phyloP scores from a whole-genome alignment of 2,113 vertebrate genomes.

The Epinephelus cyanopodus region DNA sequence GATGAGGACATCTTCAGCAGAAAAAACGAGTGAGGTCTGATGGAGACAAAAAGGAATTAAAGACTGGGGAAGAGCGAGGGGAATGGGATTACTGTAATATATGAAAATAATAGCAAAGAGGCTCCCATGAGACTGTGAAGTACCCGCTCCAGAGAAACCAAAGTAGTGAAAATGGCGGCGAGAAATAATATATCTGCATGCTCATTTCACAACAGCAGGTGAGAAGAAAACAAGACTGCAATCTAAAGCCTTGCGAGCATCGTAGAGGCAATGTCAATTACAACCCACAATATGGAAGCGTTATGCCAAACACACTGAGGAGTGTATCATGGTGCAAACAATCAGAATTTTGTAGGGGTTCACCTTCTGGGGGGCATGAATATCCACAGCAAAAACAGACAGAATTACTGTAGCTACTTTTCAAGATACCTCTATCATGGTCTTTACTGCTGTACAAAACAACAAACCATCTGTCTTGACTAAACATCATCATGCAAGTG shows the following conservation, averaged over 20 bases:
- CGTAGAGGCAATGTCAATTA: not conserved
- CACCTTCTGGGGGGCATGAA: not conserved
- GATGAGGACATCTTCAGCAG: conserved; percentile 59
- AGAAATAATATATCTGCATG: conserved; percentile 54
- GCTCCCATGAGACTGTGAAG: conserved; percentile 49
- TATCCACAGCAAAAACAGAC: not conserved
- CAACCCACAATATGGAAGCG: not conserved
- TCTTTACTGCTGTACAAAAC: too few species aligned
- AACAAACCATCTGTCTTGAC: too few species aligned
- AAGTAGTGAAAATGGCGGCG: conserved; percentile 49
- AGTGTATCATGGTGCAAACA: not conserved
- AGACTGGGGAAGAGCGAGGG: conserved; percentile 50
- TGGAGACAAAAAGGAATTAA: conserved; percentile 69
- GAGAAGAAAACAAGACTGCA: conserved; percentile 32
- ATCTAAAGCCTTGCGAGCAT: conserved; percentile 7
- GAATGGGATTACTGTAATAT: conserved; percentile 69
- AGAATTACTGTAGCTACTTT: not conserved
- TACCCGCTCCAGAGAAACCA: conserved; percentile 43
- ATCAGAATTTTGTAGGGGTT: not conserved
- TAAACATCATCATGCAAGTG: not conserved
- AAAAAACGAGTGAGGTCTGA: conserved; percentile 53
- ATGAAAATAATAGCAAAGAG: conserved; percentile 74
- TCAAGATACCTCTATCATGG: not conserved
- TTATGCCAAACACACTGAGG: not conserved
- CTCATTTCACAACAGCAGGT: conserved; percentile 32